Conservation (phyloP, 1,140 invertebrate genomes). For the Tetragnatha versicolor region DNA sequence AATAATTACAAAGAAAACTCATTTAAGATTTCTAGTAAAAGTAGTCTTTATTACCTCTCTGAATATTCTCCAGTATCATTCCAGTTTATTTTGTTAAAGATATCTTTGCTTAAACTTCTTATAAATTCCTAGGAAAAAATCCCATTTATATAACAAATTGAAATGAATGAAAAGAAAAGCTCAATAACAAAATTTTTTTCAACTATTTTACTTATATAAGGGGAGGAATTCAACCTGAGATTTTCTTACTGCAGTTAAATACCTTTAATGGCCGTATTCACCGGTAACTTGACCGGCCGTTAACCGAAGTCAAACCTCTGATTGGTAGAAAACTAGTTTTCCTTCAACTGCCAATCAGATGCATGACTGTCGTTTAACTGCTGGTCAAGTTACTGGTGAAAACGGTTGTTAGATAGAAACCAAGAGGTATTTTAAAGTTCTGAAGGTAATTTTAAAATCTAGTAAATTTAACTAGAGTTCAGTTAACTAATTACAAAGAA, state of each 20-base stretch:
- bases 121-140: conserved; percentile 16
- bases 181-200: background rate
- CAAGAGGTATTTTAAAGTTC: background rate
- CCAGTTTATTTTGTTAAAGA: conserved; percentile 14
- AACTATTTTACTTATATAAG: background rate
- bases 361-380: too few species aligned
- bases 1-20: too few species aligned
- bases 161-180: background rate
- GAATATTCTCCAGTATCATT: conserved; percentile 2
- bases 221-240: background rate
- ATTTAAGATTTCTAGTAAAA: too few species aligned
- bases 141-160: background rate
- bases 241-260: background rate
- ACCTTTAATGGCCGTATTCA: background rate
- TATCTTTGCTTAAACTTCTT: conserved; percentile 13
- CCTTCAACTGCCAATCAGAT: too few species aligned
- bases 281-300: too few species aligned
- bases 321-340: too few species aligned
- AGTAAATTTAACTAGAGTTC: too few species aligned
- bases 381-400: too few species aligned
- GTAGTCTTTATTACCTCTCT: conserved; percentile 29
- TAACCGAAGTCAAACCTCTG: too few species aligned
- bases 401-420: too few species aligned
- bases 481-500: too few species aligned
- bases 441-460: background rate